Base-by-base conservation (phyloP, 2,113 vertebrate genomes). In the Aldabrachelys gigantea region DNA sequence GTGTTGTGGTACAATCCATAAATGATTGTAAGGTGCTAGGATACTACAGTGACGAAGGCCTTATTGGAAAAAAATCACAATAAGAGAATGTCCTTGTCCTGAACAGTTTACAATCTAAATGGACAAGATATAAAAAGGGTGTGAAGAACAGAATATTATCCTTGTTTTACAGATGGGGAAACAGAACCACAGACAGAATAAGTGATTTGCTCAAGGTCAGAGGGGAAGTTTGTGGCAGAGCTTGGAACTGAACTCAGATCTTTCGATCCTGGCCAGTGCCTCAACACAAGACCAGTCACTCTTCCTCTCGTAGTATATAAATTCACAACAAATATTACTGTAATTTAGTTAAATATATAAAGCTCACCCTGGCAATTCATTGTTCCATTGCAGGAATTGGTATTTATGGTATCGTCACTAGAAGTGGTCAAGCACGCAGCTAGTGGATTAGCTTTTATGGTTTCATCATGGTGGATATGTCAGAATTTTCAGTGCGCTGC, bases 91-190 rank as follows among this genome's bases (percentile, higher is more conserved):
- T 88, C 86, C 56, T 88, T 56, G 59, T 80, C 59, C 86, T 88
- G 80, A 49, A 72, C 94, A 88, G 90, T 97, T 80, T 91, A 24
- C 84, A 96, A 89, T 69, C 92, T 76, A 44, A 89, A 93, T 96
- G 89, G 92, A 90, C 85, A 94, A 93, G 79, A 53, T 62, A 62
- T 31, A 31, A 50, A 89, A 87, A 91, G 85, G 87, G 83, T 87
- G 80, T 72, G 91, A 96, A 62, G 84, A 56, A 85, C 92, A 95
- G 38, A 82, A 91, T 95, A 78, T 76, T 96, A 93, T 89, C 80
- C 56, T 88, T 90, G 27, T 87, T 44, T 82, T 93, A 78, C 4
- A 3, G 88, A 85, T 0, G 0, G 92, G 90, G 59, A 25, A 85
- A 78, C 79, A 96, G 69, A 92, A 49, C 80, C 2, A 0, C 3